Conservation (phyloP, 2,888 invertebrate species). For the Seira sanloemensis region DNA sequence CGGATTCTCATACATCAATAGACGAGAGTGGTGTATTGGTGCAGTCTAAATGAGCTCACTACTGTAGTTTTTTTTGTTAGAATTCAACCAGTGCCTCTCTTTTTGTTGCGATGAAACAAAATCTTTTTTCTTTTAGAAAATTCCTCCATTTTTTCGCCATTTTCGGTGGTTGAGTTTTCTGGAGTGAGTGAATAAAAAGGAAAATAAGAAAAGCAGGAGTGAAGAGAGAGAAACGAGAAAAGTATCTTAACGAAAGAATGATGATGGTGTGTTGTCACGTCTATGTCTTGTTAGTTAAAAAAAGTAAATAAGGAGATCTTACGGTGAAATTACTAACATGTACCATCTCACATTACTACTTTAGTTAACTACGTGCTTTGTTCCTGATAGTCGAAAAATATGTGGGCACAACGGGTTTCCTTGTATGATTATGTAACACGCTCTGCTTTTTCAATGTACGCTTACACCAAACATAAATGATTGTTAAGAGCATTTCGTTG, state of each 20-base stretch:
- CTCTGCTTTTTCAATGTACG: neutral
- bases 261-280: conserved; percentile 43
- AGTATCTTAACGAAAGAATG: neutral
- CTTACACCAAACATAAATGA: no score
- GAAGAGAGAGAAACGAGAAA: neutral
- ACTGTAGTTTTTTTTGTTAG: no score
- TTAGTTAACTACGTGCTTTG: neutral
- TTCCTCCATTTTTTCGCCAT: neutral
- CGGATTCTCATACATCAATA: no score
- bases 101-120: no score
- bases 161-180: neutral
- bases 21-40: no score
- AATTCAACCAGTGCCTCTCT: no score
- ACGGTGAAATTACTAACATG: neutral
- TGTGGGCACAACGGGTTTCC: conserved; percentile 1
- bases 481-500: no score
- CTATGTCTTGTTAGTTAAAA: conserved; percentile 7
- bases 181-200: neutral
- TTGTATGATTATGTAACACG: neutral
- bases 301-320: neutral
- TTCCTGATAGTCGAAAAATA: neutral
- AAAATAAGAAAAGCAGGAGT: neutral
- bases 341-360: neutral
- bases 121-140: no score
- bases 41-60: neutral